A percentile compares a stretch with the other conserved stretches of the same genome.
Conservation (phyloP, 2,113 vertebrate genomes). For the Xiphophorus hellerii region DNA sequence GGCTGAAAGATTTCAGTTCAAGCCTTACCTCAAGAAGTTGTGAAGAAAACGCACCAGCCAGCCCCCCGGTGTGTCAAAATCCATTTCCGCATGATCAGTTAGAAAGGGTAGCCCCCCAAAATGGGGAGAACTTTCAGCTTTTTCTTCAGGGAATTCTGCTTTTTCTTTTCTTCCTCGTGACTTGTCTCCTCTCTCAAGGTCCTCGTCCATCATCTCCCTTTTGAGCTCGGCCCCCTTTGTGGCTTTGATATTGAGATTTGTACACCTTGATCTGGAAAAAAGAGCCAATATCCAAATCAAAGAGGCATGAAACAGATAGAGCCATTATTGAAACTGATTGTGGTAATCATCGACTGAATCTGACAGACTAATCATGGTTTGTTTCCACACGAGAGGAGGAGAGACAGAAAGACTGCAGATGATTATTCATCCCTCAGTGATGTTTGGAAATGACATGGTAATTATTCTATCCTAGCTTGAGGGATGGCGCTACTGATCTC, state of each 20-base stretch:
- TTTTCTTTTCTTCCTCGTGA: neutral
- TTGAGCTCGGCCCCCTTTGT: neutral
- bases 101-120: neutral
- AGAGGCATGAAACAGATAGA: constrained; percentile 49
- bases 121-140: neutral
- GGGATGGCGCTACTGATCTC: constrained; percentile 36
- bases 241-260: neutral
- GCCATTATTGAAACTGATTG: constrained; percentile 59
- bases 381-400: constrained; percentile 40
- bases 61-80: too few relatives aligned
- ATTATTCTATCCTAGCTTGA: constrained; percentile 51
- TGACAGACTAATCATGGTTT: constrained; percentile 58
- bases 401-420: constrained; percentile 13
- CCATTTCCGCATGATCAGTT: too few relatives aligned
- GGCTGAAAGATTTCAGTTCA: too few relatives aligned
- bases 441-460: constrained; percentile 55
- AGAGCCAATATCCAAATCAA: constrained; percentile 37
- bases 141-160: neutral
- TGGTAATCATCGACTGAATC: constrained; percentile 49
- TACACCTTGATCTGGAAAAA: neutral
- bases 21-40: too few relatives aligned
- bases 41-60: too few relatives aligned
- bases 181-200: neutral
- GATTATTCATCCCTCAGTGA: constrained; percentile 47
- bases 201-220: neutral